A percentile compares a stretch with the other conserved stretches of the same genome.
Conservation (phyloP, 2,797 vertebrate species). For the Mormyrops attenuatus region DNA sequence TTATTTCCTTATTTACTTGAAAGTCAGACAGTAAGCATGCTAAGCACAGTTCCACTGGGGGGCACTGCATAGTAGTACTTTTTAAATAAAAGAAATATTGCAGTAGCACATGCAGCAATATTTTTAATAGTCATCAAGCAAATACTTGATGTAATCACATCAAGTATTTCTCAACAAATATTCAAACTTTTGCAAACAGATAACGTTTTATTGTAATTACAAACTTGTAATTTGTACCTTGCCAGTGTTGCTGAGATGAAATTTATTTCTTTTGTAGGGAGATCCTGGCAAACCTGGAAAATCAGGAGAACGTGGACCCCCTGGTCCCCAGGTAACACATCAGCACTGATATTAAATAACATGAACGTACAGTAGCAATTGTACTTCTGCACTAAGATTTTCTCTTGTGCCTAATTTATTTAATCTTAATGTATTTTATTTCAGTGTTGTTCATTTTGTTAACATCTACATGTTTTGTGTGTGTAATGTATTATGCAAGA, state of each 20-base stretch:
- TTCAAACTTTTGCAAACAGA: not conserved
- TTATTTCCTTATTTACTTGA: not conserved
- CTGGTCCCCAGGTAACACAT: conserved; percentile 81
- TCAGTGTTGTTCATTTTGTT: not conserved
- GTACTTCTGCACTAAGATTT: not conserved
- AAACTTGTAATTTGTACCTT: not conserved
- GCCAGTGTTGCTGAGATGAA: not conserved
- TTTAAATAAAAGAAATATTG: not conserved
- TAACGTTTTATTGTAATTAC: not conserved
- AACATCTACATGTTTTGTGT: not conserved
- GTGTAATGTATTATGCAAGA: not conserved
- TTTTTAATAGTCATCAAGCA: not conserved
- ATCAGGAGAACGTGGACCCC: conserved; percentile 80
- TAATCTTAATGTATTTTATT: not conserved
- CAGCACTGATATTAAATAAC: not conserved
- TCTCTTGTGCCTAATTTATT: not conserved
- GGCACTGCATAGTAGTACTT: not conserved
- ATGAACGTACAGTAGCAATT: not conserved
- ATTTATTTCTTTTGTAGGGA: conserved; percentile 57
- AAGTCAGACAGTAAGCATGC: not conserved
- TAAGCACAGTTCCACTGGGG: not conserved
- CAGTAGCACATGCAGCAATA: not conserved
- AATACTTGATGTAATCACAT: not conserved
- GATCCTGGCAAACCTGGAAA: conserved; percentile 90
- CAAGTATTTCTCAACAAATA: not conserved